Conservation (phyloP, 1,140 invertebrate species). For the Nomia melanderi region DNA sequence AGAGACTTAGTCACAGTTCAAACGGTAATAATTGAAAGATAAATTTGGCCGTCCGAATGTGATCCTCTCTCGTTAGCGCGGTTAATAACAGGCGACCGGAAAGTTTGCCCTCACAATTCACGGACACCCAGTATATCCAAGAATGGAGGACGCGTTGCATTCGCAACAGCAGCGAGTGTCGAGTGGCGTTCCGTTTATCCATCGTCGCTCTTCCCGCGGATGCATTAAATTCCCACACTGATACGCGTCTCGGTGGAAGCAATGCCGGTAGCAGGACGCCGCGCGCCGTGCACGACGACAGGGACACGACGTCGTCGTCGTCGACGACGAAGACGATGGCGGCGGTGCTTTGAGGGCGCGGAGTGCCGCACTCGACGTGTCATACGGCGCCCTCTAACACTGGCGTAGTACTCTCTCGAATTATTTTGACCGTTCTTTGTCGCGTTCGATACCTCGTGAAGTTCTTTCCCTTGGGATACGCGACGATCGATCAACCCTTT, state of each 20-base stretch:
- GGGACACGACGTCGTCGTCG: conserved; percentile 9
- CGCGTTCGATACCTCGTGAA: conserved; percentile 3
- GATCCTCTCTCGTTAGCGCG: neutral
- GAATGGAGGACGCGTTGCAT: conserved; percentile 3
- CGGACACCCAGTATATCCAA: neutral
- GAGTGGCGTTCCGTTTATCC: conserved; percentile 36
- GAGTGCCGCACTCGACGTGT: conserved; percentile 68
- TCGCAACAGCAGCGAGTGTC: conserved; percentile 4
- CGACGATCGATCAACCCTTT: neutral
- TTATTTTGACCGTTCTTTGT: conserved; percentile 43
- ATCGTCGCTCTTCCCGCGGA: conserved; percentile 44
- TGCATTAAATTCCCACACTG: conserved; percentile 65
- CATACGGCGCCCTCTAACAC: conserved; percentile 56
- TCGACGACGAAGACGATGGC: conserved; percentile 38
- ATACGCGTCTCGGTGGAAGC: conserved; percentile 51
- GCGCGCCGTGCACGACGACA: conserved; percentile 28
- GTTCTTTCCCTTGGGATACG: neutral
- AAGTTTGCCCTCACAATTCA: neutral
- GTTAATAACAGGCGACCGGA: neutral
- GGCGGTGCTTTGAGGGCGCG: conserved; percentile 68
- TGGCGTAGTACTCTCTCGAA: conserved; percentile 51
- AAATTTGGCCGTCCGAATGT: neutral
- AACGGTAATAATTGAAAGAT: neutral
- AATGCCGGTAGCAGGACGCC: conserved; percentile 46
- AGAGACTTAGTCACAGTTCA: neutral